Evolutionary conservation across 2,113 vertebrate species (phyloP).

Genomic region (Alaudala cheleensis): DNA sequence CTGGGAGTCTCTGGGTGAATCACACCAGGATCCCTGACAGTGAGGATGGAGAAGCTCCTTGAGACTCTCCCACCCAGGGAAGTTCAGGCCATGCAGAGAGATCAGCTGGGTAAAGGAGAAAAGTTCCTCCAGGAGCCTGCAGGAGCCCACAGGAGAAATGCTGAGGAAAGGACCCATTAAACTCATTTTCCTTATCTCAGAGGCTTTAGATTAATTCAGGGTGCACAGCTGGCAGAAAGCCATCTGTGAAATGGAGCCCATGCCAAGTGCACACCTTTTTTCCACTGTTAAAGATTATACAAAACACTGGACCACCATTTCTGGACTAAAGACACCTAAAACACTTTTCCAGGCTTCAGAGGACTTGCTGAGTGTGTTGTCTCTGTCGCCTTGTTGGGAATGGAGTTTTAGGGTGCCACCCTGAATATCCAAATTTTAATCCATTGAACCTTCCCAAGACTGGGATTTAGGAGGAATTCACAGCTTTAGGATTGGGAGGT

Average conservation of each 20-base stretch:
- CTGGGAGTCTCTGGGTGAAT: not conserved
- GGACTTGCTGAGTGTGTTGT: not conserved
- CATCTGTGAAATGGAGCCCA: not conserved
- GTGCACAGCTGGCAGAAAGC: not conserved
- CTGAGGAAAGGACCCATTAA: not conserved
- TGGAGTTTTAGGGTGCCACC: not conserved
- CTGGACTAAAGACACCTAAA: not conserved
- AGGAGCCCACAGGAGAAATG: not conserved
- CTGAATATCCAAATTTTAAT: not conserved
- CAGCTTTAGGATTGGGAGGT: accelerated
- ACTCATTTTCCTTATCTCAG: not conserved
- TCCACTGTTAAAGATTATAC: not conserved
- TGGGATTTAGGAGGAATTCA: not conserved
- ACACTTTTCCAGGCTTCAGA: not conserved
- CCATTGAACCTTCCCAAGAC: too few relatives aligned
- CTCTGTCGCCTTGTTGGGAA: not conserved
- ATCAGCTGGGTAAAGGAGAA: not conserved
- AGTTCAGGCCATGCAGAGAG: not conserved
- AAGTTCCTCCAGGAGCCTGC: not conserved
- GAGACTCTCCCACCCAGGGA: not conserved
- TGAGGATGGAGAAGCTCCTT: not conserved
- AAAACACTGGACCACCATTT: not conserved
- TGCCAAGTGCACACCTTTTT: not conserved
- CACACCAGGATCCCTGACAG: not conserved
- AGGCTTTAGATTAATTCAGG: not conserved